These are phyloP conservation scores for Eristalis arbustorum DNA, from an alignment of 2,888 invertebrate genomes.

Conservation along the genomic window DNA sequence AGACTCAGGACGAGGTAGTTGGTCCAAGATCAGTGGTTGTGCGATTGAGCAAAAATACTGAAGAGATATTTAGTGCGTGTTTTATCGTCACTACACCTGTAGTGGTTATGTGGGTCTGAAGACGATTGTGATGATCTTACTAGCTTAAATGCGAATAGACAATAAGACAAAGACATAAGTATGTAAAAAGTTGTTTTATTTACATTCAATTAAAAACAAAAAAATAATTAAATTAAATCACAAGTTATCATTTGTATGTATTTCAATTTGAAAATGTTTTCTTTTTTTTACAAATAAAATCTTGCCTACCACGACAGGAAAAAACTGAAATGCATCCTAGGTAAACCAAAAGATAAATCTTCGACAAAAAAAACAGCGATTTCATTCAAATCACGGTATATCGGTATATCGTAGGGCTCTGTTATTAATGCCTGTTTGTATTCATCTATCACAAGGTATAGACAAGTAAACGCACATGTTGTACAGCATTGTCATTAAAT, in stretches of 20 bases:
- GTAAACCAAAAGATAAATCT: not conserved
- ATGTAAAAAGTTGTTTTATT: slow-evolving; percentile 57
- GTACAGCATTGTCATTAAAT: not conserved
- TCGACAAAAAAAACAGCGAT: not conserved
- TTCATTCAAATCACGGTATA: not conserved
- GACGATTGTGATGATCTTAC: no score
- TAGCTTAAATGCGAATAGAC: not conserved
- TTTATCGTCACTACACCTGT: no score
- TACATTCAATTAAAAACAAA: slow-evolving; percentile 49
- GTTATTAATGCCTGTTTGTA: not conserved
- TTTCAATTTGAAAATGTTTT: slow-evolving; percentile 26
- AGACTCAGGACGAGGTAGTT: no score
- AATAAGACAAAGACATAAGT: slow-evolving; percentile 9
- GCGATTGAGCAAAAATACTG: no score
- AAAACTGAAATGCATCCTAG: not conserved
- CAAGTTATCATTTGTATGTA: slow-evolving; percentile 43
- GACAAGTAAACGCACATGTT: not conserved
- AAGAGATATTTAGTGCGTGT: no score
- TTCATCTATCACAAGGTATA: not conserved
- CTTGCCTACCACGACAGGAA: slow-evolving; percentile 20
- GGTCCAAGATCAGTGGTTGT: no score
- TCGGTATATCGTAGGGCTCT: no score
- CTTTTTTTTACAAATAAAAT: slow-evolving; percentile 19
- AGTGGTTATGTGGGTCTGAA: no score
- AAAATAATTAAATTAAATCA: slow-evolving; percentile 54